phyloP scores from a whole-genome alignment of 2,797 vertebrate genomes.

The Pseudomugil gertrudae region DNA sequence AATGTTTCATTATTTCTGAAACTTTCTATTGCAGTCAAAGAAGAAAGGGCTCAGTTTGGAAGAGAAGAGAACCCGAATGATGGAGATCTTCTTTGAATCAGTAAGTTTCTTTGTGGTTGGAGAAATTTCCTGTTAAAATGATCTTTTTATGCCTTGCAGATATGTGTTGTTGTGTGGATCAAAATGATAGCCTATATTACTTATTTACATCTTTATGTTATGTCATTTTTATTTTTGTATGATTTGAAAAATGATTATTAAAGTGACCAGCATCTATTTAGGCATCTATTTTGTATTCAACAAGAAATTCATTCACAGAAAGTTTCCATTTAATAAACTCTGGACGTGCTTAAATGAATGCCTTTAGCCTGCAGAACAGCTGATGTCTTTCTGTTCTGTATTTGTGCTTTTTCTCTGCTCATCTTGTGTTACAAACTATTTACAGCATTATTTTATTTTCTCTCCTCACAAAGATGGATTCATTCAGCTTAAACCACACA shows the following conservation, averaged over 20 bases:
- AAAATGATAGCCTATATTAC: neutral
- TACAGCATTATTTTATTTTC: neutral
- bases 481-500: neutral
- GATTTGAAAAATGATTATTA: neutral
- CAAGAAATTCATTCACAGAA: neutral
- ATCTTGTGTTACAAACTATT: no score
- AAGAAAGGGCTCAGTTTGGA: conserved; percentile 95
- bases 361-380: no score
- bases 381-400: neutral
- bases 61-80: conserved; percentile 96
- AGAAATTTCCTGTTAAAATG: no score
- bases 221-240: neutral
- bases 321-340: neutral
- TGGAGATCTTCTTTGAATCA: conserved; percentile 98
- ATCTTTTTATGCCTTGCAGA: no score
- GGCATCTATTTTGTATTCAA: neutral
- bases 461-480: neutral
- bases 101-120: conserved; percentile 74
- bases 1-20: neutral
- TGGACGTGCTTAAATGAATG: neutral
- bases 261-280: neutral
- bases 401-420: no score
- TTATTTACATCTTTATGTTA: neutral
- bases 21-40: conserved; percentile 86
- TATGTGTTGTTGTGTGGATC: neutral